These are phyloP conservation scores for Sipha maydis DNA, from an alignment of 2,888 invertebrate species.

Conservation along the genomic window DNA sequence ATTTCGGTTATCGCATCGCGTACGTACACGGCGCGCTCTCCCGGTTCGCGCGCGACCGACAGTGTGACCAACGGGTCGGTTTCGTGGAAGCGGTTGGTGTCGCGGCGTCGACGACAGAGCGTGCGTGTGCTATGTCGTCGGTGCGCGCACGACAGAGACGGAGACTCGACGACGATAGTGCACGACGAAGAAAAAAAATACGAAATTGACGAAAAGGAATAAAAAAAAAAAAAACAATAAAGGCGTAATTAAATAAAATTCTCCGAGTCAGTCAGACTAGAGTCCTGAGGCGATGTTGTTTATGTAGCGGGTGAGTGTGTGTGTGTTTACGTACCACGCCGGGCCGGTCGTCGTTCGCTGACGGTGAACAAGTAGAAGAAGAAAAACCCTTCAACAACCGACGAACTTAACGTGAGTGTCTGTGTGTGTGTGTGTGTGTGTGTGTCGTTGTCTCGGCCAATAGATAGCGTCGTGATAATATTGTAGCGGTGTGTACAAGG, in stretches of 20 bases:
- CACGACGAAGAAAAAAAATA: background rate
- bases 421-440: background rate
- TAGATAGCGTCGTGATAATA: background rate
- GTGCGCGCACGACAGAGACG: background rate
- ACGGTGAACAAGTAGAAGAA: background rate
- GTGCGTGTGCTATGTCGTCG: background rate
- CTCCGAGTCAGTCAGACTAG: background rate
- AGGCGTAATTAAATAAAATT: background rate
- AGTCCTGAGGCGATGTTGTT: background rate
- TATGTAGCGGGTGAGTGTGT: background rate
- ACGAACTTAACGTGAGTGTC: background rate
- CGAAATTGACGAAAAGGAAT: background rate
- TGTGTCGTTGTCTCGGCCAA: background rate
- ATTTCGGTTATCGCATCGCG: background rate
- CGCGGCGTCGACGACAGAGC: background rate
- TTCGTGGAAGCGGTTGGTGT: background rate
- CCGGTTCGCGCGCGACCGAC: background rate
- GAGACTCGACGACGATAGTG: background rate
- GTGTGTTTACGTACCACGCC: background rate
- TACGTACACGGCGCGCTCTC: constrained; percentile 11
- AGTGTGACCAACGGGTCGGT: constrained; percentile 24
- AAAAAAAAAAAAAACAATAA: background rate
- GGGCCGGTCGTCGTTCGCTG: background rate
- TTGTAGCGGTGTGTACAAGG: background rate
- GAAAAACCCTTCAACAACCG: background rate